Base-by-base conservation (phyloP, 1,140 invertebrate genomes). In the Heliothis virescens region DNA sequence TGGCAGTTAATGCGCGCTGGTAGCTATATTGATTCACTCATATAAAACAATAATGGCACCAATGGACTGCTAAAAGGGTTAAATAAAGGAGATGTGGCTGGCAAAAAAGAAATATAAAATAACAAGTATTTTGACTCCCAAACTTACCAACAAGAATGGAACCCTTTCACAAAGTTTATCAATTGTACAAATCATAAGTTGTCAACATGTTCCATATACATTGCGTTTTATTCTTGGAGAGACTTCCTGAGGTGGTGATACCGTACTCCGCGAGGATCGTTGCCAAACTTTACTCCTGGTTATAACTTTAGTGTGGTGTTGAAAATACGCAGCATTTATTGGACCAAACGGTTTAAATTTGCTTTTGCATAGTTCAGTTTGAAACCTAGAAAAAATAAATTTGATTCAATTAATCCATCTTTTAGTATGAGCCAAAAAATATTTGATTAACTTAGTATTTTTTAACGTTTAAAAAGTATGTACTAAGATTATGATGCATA, bases 311-410 rank as follows among this genome's bases (percentile, higher is more conserved):
- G 73, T n/a, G 73, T 0, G n/a, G 21, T 15, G 5, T 10, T 18
- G 73, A 50, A 75, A 3, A 63, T 48, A 5, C 73, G 21, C 0
- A 75, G 5, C 59, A 62, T n/a, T 26, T n/a, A 62, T 60, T 3
- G 76, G 29, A 4, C 34, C 52, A n/a, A 10, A 71, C n/a, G 7
- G n/a, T n/a, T 55, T 55, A 1, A 69, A 11, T 0, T 50, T 10
- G 16, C 76, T 16, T 48, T 78, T 1, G 63, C 88, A 86, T n/a
- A 89, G 84, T 57, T 95, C 89, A 79, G 89, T 86, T 63, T 91
- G 86, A 92, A 87, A 80, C 86, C 85, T 41, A 87, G 15, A 55
- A 26, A 26, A 26, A 26, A 1, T 1, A 26, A n/a, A n/a, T n/a
- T n/a, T n/a, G 21, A 26, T 26, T 26, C 21, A 26, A 26, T 26